phyloP scores from a whole-genome alignment of 37 sponge, comb jelly and placozoan species.

The Crambe crambe region DNA sequence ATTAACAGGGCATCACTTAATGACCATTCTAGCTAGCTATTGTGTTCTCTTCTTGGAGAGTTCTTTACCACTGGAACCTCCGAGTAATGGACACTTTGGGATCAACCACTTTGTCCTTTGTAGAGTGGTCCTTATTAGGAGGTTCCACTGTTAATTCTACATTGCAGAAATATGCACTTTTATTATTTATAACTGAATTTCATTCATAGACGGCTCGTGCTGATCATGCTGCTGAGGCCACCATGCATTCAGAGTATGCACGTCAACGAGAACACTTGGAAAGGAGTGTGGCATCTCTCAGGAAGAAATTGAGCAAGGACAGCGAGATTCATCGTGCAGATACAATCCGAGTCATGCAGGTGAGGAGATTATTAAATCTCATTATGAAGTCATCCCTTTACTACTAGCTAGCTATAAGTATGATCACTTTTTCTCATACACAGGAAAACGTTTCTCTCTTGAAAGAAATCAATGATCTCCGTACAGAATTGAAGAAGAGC shows the following conservation, averaged over 20 bases:
- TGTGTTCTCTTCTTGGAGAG: no score
- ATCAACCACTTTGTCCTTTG: no score
- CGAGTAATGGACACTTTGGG: no score
- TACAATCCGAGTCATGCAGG: slow-evolving; percentile 95
- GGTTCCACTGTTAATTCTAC: neutral
- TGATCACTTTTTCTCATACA: neutral
- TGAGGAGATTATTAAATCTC: no score
- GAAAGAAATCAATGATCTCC: slow-evolving; percentile 95
- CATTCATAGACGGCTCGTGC: slow-evolving; percentile 44
- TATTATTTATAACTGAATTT: neutral
- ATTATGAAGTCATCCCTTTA: neutral
- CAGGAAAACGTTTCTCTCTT: slow-evolving; percentile 97
- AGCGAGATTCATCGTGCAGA: slow-evolving; percentile 90
- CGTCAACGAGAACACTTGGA: slow-evolving; percentile 95
- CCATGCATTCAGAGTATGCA: slow-evolving; percentile 90
- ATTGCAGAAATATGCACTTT: neutral
- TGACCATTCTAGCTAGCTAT: no score
- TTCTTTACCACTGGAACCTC: no score
- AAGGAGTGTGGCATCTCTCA: slow-evolving; percentile 89
- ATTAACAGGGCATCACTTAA: neutral
- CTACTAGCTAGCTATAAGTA: neutral
- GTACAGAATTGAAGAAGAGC: slow-evolving; percentile 87
- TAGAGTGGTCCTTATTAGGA: no score
- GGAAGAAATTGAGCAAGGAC: slow-evolving; percentile 96
- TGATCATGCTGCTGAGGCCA: slow-evolving; percentile 74